phyloP scores from a whole-genome alignment of 2,797 vertebrate genomes.

The Sebastes diploproa region DNA sequence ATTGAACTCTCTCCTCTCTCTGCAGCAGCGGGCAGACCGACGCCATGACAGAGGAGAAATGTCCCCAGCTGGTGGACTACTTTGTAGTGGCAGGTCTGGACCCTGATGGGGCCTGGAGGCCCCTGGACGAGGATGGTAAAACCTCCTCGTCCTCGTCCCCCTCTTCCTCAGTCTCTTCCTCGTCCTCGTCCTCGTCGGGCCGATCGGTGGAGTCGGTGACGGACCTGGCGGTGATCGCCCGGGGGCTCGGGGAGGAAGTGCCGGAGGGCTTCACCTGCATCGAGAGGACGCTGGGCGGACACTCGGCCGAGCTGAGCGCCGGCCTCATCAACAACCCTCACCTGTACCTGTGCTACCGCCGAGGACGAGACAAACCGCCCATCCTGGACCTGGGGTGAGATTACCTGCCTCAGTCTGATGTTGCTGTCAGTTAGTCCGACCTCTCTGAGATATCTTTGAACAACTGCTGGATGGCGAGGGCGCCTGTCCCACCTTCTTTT shows the following conservation, averaged over 20 bases:
- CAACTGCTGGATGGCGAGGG: no score
- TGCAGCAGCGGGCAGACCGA: conserved; percentile 75
- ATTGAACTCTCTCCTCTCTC: neutral
- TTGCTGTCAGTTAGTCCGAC: neutral
- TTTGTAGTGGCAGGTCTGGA: conserved; percentile 93
- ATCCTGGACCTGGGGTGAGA: conserved; percentile 91
- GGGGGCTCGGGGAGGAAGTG: conserved; percentile 91
- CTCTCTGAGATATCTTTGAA: no score
- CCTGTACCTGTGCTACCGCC: conserved; percentile 92
- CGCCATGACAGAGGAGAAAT: conserved; percentile 92
- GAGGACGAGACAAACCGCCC: conserved; percentile 90
- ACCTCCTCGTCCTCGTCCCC: conserved; percentile 3
- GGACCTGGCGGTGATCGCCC: conserved; percentile 90
- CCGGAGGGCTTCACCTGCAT: conserved; percentile 97
- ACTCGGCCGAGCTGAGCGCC: conserved; percentile 90
- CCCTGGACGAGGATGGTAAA: conserved; percentile 83
- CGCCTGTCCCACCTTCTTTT: no score
- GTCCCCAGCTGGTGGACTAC: conserved; percentile 95
- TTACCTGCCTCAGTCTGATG: neutral
- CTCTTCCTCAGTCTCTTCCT: conserved; percentile 14
- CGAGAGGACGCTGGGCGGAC: conserved; percentile 87
- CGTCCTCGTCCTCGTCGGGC: neutral
- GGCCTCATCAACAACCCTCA: conserved; percentile 93
- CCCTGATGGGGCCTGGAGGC: conserved; percentile 70
- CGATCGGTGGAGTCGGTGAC: conserved; percentile 88